Evolutionary conservation across 2,888 invertebrate species (phyloP).

Genomic region (Himalopsyche anomala): DNA sequence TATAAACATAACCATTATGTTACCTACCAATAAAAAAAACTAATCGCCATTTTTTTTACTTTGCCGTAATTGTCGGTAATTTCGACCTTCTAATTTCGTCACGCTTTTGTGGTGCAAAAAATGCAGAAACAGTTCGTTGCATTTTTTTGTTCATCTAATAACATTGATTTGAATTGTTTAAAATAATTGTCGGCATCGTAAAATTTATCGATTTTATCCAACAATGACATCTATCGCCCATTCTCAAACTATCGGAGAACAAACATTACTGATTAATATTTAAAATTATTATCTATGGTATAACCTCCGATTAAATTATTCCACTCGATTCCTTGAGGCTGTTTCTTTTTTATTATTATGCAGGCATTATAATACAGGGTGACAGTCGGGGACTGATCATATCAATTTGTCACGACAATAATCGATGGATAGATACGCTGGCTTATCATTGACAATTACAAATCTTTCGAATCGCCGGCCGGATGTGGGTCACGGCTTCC

Average conservation of each 20-base stretch:
- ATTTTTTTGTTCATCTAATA: neutral
- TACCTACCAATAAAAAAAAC: neutral
- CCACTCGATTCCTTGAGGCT: neutral
- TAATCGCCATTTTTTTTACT: neutral
- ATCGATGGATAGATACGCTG: constrained; percentile 8
- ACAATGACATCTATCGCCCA: neutral
- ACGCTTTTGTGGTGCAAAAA: neutral
- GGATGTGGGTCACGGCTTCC: constrained; percentile 30
- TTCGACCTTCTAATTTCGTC: neutral
- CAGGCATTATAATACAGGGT: neutral
- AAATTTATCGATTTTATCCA: neutral
- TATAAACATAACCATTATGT: neutral
- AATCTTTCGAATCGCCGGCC: constrained; percentile 16
- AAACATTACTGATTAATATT: neutral
- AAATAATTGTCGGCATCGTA: neutral
- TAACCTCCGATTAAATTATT: neutral
- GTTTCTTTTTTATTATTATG: neutral
- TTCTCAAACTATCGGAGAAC: neutral
- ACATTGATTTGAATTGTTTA: neutral
- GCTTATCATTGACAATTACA: constrained; percentile 1
- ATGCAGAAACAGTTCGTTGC: neutral
- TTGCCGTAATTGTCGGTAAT: neutral
- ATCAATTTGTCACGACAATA: constrained; percentile 6
- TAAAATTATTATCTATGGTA: neutral
- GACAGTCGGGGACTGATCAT: neutral